Base-by-base conservation (phyloP, 1,140 invertebrate genomes). In the Bilobella aurantiaca region DNA sequence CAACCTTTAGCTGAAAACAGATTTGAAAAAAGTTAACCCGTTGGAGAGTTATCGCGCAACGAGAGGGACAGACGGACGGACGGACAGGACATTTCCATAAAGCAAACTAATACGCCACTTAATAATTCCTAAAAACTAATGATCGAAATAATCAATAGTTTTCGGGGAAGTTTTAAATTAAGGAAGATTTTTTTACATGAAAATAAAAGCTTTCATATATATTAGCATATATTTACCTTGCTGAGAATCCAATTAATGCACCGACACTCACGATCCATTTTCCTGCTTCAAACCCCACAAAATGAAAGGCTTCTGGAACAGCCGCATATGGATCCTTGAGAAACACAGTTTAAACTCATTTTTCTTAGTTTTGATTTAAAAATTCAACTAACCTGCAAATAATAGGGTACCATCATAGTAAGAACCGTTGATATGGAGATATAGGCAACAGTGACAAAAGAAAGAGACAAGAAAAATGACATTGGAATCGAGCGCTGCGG, bases 341-440 rank as follows among this genome's bases (percentile, higher is more conserved):
- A n/a, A n/a, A 42, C 34, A 42, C 37, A 53, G 18, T n/a, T 34
- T 37, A 32, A 28, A 58, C n/a, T 53, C 21, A 42, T 46, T 27
- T 31, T 31, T 12, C 34, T 8, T 18, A 8, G 34, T 42, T 42
- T 42, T 8, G 34, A 18, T 42, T 8, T 42, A n/a, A n/a, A n/a
- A n/a, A n/a, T 42, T 8, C 18, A 42, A 42, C 34, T 42, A 68
- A 67, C 88, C 81, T 90, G 87, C 25, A 84, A 74, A 75, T 88
- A 96, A 76, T 95, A 96, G 0, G 93, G 92, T 80, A 86, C 85
- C 86, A 94, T 92, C 81, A 95, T 84, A 0, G 92, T 96, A n/a
- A 94, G 75, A 0, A 93, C 86, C 0, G 86, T 85, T 0, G 90
- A 89, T 8, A 94, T 85, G 28, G 87, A 86, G 77, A 91, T 92